Evolutionary conservation across 2,888 invertebrate species (phyloP).

Genomic region (Xanthostigma xanthostigma): DNA sequence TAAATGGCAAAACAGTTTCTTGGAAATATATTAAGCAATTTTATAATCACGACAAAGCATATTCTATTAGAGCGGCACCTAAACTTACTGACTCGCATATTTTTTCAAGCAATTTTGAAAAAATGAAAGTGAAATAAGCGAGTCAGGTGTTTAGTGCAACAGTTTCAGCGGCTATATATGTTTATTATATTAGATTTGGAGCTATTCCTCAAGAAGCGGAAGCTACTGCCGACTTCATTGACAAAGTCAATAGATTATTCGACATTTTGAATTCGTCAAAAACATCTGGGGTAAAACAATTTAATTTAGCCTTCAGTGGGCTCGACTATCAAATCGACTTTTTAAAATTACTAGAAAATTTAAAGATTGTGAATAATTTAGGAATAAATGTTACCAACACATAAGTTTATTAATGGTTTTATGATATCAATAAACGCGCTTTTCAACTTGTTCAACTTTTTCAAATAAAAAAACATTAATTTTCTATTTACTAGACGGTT

Average conservation of each 20-base stretch:
- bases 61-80: conserved; percentile 7
- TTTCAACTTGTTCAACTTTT: no score
- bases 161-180: conserved; percentile 12
- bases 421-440: no score
- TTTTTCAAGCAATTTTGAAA: conserved; percentile 11
- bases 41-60: conserved; percentile 10
- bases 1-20: no score
- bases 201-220: conserved; percentile 9
- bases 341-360: no score
- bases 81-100: conserved; percentile 13
- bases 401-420: no score
- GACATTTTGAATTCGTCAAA: conserved; percentile 14
- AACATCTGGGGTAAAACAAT: conserved; percentile 3
- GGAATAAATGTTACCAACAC: no score
- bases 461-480: no score
- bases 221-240: conserved; percentile 11
- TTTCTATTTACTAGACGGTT: no score
- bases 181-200: conserved; percentile 10
- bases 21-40: conserved; percentile 10
- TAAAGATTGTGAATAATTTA: no score
- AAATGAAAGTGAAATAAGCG: conserved; percentile 14
- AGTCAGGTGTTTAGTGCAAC: conserved; percentile 12
- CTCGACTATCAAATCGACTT: conserved; percentile 10
- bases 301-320: conserved; percentile 8
- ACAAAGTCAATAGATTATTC: conserved; percentile 14